Evolutionary conservation across 2,113 vertebrate species (phyloP), one percentile per base, ranked within the genome.

Genomic region (Eptesicus fuscus): DNA sequence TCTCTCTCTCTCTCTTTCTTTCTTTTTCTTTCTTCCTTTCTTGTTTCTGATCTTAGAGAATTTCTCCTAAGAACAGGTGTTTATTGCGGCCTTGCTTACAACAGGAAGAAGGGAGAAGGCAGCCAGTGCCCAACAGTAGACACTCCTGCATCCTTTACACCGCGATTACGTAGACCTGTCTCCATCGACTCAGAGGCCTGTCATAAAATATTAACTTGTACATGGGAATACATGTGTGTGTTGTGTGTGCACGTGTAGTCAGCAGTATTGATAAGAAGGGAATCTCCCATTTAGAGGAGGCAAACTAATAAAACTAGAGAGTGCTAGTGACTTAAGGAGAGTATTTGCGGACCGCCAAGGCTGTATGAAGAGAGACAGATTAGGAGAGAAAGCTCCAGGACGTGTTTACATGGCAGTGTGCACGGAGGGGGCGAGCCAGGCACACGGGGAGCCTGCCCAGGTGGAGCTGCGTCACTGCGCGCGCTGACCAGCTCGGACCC

Each of bases 1-100:
- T 9, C 0, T n/a, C 22, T 11, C 59, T 10, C 2, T 30, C 9
- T 4, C 9, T 44, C 32, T 12, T 32, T 32, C 18, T 37, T 37
- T 37, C 4, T 37, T 37, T 37, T 37, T 47, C 18, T 63, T 88
- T 14, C 16, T 59, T n/a, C 35, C 49, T 47, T 28, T 20, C 44
- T 67, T 44, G 8, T 61, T 71, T 77, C 69, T 88, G 4, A 59
- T 82, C 49, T 89, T 71, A 91, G 47, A 69, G 35, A 88, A 70
- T 49, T 79, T 80, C 42, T 63, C 47, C 14, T 35, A 47, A 80
- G 12, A 20, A 20, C 51, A 42, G 37, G 76, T 69, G 30, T 79
- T 84, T 12, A 12, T 25, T 74, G 14, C n/a, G 61, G n/a, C 30
- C 40, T 56, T 14, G 7, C 49, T 86, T 69, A 3, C 49, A 70